These are phyloP conservation scores for Athene noctua DNA, from an alignment of 2,113 vertebrate species.

Conservation along the genomic window DNA sequence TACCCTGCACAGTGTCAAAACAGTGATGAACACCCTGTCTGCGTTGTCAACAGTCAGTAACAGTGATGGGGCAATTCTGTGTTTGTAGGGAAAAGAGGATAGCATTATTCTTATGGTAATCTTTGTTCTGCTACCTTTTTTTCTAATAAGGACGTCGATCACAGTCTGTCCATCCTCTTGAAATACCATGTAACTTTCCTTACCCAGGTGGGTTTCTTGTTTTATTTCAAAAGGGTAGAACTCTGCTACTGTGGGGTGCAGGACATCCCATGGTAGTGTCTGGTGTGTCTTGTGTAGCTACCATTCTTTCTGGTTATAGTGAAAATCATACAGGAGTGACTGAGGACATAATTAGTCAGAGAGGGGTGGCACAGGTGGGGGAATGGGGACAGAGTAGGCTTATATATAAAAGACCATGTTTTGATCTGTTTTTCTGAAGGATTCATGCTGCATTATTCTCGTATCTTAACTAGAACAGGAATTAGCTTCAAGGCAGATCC, in stretches of 20 bases:
- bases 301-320: background rate
- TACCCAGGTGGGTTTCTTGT: background rate
- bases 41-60: background rate
- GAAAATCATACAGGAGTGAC: background rate
- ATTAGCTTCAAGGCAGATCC: slow-evolving; percentile 25
- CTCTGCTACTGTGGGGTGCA: background rate
- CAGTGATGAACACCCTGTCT: background rate
- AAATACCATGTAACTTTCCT: slow-evolving; percentile 10
- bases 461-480: background rate
- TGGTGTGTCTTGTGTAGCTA: background rate
- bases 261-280: background rate
- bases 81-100: background rate
- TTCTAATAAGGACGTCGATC: background rate
- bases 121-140: background rate
- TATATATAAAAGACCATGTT: background rate
- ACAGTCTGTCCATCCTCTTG: background rate
- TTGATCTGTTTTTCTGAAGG: background rate
- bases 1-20: background rate
- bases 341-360: slow-evolving; percentile 11
- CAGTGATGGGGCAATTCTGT: background rate
- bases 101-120: background rate
- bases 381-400: background rate
- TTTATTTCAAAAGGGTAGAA: background rate
- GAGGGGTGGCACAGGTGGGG: background rate
- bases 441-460: background rate